Conservation (phyloP, 2,888 invertebrate genomes). For the Hemaris fuciformis region DNA sequence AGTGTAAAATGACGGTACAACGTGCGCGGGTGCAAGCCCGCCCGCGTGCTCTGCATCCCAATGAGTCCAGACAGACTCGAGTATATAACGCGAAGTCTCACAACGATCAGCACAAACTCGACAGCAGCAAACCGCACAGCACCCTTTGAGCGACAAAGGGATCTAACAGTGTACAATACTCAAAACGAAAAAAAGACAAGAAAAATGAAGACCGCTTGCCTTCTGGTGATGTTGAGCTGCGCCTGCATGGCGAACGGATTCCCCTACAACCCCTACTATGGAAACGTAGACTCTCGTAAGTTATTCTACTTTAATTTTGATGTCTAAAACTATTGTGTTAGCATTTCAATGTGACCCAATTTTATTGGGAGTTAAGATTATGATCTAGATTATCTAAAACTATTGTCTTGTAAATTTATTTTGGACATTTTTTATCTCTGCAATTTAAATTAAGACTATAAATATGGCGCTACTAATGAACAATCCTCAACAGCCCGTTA, state of each 20-base stretch:
- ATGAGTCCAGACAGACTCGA: slow-evolving; percentile 61
- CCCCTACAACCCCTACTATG: slow-evolving; percentile 69
- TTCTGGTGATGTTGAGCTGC: slow-evolving; percentile 50
- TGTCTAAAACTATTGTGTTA: neutral
- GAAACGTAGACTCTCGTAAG: slow-evolving; percentile 70
- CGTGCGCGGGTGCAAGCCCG: slow-evolving; percentile 51
- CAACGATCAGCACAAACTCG: slow-evolving; percentile 50
- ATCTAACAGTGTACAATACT: slow-evolving; percentile 30
- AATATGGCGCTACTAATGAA: neutral
- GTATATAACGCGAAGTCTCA: slow-evolving; percentile 64
- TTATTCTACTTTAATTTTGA: slow-evolving; percentile 22
- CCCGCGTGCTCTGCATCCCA: slow-evolving; percentile 64
- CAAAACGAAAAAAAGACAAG: slow-evolving; percentile 7
- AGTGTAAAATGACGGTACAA: slow-evolving; percentile 55
- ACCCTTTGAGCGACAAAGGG: slow-evolving; percentile 46
- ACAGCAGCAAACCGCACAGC: slow-evolving; percentile 48
- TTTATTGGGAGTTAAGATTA: neutral
- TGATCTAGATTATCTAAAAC: too few species aligned
- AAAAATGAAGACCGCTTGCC: slow-evolving; percentile 53
- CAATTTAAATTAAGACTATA: too few species aligned
- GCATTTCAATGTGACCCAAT: neutral
- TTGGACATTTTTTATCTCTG: neutral
- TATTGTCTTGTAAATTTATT: neutral
- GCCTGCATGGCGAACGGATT: slow-evolving; percentile 53
- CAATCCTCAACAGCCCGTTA: neutral